Evolutionary conservation across 2,888 invertebrate genomes (phyloP).

Genomic region (Caenorhabditis wallacei): DNA sequence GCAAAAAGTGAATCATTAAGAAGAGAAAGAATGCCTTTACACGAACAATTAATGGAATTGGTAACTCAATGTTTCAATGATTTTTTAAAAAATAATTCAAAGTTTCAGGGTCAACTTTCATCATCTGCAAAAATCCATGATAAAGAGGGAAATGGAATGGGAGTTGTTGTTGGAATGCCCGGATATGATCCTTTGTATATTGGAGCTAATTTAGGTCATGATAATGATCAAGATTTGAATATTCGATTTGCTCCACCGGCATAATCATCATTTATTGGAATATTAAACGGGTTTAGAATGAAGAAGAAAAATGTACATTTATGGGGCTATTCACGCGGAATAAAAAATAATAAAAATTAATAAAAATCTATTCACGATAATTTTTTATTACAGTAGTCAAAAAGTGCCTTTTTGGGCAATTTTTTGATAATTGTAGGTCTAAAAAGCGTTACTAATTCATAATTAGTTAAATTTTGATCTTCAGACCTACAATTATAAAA

Average conservation of each 20-base stretch:
- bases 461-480: too few species aligned
- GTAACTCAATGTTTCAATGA: slow-evolving; percentile 32
- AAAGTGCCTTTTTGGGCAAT: too few species aligned
- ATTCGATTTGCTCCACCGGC: slow-evolving; percentile 63
- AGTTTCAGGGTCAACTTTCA: slow-evolving; percentile 63
- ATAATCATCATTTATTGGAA: not conserved
- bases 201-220: slow-evolving; percentile 66
- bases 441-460: too few species aligned
- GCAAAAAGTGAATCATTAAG: slow-evolving; percentile 55
- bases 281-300: slow-evolving; percentile 11
- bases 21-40: slow-evolving; percentile 55
- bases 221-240: slow-evolving; percentile 63
- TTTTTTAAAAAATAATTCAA: not conserved
- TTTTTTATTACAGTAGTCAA: too few species aligned
- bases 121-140: slow-evolving; percentile 69
- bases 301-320: not conserved
- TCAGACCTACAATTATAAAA: too few species aligned
- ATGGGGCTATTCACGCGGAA: too few species aligned
- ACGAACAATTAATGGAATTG: slow-evolving; percentile 67
- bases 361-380: too few species aligned
- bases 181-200: slow-evolving; percentile 72
- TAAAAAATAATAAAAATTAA: too few species aligned
- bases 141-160: slow-evolving; percentile 67
- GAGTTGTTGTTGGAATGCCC: slow-evolving; percentile 71
- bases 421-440: too few species aligned